phyloP scores from a whole-genome alignment of 2,113 vertebrate genomes.

The Brachionichthys hirsutus region DNA sequence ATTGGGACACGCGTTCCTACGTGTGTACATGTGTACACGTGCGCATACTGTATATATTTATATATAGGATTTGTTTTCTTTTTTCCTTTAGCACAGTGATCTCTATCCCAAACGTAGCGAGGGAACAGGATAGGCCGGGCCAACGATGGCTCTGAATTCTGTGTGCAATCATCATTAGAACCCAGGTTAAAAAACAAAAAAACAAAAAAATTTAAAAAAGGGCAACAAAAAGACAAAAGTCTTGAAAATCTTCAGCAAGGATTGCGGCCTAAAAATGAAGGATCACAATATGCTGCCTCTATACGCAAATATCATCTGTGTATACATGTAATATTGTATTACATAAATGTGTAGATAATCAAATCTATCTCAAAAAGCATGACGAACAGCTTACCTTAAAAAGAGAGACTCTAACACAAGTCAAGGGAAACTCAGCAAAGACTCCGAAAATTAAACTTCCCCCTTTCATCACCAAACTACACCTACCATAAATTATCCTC shows the following conservation, averaged over 20 bases:
- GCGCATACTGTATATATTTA: slow-evolving; percentile 14
- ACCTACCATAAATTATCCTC: slow-evolving; percentile 71
- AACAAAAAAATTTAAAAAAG: slow-evolving; percentile 31
- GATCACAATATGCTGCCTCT: slow-evolving; percentile 74
- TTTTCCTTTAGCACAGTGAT: slow-evolving; percentile 73
- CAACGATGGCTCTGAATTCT: slow-evolving; percentile 70
- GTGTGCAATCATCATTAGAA: slow-evolving; percentile 68
- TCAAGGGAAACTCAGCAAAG: slow-evolving; percentile 73
- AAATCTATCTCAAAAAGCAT: slow-evolving; percentile 64
- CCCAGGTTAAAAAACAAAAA: slow-evolving; percentile 32
- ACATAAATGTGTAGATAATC: slow-evolving; percentile 74
- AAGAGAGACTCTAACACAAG: slow-evolving; percentile 75
- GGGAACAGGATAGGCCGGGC: slow-evolving; percentile 67
- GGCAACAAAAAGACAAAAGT: slow-evolving; percentile 60
- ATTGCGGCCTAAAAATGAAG: slow-evolving; percentile 65
- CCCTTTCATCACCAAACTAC: slow-evolving; percentile 72
- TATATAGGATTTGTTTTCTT: slow-evolving; percentile 17
- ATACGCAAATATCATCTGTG: slow-evolving; percentile 76
- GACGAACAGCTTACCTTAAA: slow-evolving; percentile 72
- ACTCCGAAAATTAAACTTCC: slow-evolving; percentile 72
- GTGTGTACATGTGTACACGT: background rate
- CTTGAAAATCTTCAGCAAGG: slow-evolving; percentile 37
- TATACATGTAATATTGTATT: slow-evolving; percentile 74
- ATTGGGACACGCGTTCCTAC: slow-evolving; percentile 14
- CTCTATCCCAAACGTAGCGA: slow-evolving; percentile 67